phyloP scores from a whole-genome alignment of 2,113 vertebrate species.

The Trachemys scripta region DNA sequence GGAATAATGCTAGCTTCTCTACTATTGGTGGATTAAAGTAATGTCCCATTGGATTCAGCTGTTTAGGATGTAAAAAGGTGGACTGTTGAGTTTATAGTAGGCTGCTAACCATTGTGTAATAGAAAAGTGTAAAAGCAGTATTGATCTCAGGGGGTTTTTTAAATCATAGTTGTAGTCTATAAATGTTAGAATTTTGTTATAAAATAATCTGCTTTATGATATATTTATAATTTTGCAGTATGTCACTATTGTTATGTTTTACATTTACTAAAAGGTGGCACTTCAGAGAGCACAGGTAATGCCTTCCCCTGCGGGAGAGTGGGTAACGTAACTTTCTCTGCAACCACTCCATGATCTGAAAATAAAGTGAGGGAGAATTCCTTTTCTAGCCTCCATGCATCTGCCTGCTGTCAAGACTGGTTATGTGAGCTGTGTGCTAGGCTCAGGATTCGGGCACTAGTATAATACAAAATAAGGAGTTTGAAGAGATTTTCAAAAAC shows the following conservation, averaged over 20 bases:
- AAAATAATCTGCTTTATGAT: background rate
- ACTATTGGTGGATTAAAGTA: background rate
- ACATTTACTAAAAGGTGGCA: background rate
- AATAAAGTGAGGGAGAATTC: background rate
- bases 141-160: background rate
- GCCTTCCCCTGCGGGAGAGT: background rate
- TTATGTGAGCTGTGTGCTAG: background rate
- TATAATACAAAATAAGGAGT: background rate
- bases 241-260: background rate
- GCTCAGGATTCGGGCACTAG: background rate
- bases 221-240: slow-evolving; percentile 18
- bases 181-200: background rate
- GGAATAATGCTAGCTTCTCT: background rate
- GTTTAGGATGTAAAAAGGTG: background rate
- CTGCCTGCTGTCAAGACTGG: background rate
- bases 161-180: background rate
- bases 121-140: background rate
- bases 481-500: background rate
- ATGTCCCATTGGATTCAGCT: background rate
- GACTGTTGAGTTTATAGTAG: background rate
- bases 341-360: background rate
- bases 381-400: background rate
- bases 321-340: background rate
- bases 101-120: background rate
- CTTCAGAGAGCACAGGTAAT: background rate